A percentile compares a stretch with the other conserved stretches of the same genome.
phyloP scores from a whole-genome alignment of 2,888 invertebrate genomes.

The Dolomedes plantarius region DNA sequence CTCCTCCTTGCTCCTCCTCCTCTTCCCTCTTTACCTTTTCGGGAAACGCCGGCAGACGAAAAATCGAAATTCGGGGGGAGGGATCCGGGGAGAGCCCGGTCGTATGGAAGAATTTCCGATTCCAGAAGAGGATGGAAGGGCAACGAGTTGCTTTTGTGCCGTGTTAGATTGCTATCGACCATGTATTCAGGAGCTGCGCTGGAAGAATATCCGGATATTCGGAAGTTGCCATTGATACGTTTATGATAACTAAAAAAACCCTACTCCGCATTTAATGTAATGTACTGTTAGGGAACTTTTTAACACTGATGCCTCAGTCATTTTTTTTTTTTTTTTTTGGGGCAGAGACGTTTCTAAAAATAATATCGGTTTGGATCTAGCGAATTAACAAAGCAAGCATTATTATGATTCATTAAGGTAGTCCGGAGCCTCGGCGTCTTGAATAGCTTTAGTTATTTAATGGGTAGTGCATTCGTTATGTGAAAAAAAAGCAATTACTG shows the following conservation, averaged over 20 bases:
- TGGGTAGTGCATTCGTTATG: too few relatives aligned
- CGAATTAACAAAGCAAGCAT: too few relatives aligned
- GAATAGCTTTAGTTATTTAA: too few relatives aligned
- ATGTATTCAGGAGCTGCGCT: neutral
- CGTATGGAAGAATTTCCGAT: constrained; percentile 13
- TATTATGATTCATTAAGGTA: too few relatives aligned
- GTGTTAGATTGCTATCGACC: constrained; percentile 10
- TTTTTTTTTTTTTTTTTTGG: too few relatives aligned
- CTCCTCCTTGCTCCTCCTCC: constrained; percentile 26
- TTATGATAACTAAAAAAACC: neutral
- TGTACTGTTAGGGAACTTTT: too few relatives aligned
- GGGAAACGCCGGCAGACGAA: constrained; percentile 32
- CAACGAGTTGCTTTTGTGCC: constrained; percentile 16
- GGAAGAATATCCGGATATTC: constrained; percentile 8
- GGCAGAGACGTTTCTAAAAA: too few relatives aligned
- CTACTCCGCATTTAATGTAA: neutral
- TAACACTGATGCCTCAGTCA: too few relatives aligned
- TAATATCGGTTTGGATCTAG: too few relatives aligned
- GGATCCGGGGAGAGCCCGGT: neutral
- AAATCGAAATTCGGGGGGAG: constrained; percentile 57
- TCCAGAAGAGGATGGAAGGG: neutral
- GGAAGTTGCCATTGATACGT: neutral
- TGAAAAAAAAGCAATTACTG: too few relatives aligned
- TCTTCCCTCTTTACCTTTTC: neutral
- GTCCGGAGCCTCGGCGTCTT: too few relatives aligned